Conservation (phyloP, 2,888 invertebrate genomes). For the Apoderus coryli region DNA sequence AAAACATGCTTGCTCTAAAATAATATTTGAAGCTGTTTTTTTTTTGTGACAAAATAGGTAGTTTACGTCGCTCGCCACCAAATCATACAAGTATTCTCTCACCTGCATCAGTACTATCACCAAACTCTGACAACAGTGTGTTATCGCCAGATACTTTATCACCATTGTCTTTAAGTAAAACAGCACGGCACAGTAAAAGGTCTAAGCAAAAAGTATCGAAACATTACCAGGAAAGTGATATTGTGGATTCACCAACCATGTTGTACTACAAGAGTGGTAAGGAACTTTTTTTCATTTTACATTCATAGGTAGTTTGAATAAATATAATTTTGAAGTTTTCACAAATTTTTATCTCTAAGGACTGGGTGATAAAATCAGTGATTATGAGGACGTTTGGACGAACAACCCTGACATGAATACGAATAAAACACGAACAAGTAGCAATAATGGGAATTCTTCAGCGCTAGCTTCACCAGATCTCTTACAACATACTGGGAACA, state of each 20-base stretch:
- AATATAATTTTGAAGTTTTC: too few relatives aligned
- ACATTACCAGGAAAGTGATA: constrained; percentile 69
- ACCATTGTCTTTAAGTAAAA: constrained; percentile 37
- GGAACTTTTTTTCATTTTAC: too few relatives aligned
- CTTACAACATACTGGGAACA: constrained; percentile 34
- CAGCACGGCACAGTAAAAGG: constrained; percentile 31
- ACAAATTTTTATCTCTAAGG: too few relatives aligned
- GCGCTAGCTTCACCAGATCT: constrained; percentile 29
- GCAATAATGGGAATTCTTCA: constrained; percentile 8
- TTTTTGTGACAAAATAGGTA: too few relatives aligned
- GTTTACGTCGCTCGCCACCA: constrained; percentile 13
- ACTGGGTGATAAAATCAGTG: constrained; percentile 81
- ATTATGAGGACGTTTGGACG: constrained; percentile 87
- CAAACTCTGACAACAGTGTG: constrained; percentile 35
- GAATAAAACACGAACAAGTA: constrained; percentile 19
- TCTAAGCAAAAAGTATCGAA: constrained; percentile 50
- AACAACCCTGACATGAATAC: constrained; percentile 35
- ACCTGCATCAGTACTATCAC: constrained; percentile 28
- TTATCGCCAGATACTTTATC: constrained; percentile 34
- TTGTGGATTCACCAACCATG: constrained; percentile 65
- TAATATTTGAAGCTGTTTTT: too few relatives aligned
- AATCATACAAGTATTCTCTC: constrained; percentile 31
- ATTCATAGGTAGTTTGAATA: too few relatives aligned
- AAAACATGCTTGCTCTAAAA: too few relatives aligned
- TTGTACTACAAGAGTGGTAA: constrained; percentile 80